Evolutionary conservation across 2,113 vertebrate genomes (phyloP).

Genomic region (Anoura caudifer): DNA sequence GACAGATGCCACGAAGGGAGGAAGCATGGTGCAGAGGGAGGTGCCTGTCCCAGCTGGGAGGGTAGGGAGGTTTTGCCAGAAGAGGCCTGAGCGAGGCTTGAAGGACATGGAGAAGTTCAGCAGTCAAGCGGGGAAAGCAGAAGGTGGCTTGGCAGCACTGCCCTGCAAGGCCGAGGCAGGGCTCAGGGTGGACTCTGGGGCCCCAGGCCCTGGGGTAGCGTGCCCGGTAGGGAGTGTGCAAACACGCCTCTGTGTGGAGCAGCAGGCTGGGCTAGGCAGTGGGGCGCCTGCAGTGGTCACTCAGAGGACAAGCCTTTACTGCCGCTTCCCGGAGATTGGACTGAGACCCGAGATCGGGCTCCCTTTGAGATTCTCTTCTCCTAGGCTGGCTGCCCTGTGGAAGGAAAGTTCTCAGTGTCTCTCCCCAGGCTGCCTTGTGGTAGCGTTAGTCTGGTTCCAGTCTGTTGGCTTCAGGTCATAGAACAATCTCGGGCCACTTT

Average conservation of each 20-base stretch:
- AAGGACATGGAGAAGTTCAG: neutral
- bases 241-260: no score
- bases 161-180: rapidly evolving
- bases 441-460: neutral
- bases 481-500: neutral
- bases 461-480: neutral
- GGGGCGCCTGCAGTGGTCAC: neutral
- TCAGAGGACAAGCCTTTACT: neutral
- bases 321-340: neutral
- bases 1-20: neutral
- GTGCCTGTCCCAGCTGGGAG: neutral
- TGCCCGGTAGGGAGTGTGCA: rapidly evolving
- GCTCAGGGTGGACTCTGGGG: rapidly evolving
- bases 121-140: neutral
- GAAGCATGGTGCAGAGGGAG: neutral
- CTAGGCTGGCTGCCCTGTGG: neutral
- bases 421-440: neutral
- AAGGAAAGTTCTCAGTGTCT: neutral
- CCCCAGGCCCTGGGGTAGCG: rapidly evolving
- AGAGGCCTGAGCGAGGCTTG: neutral
- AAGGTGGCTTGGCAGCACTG: neutral
- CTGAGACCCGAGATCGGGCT: neutral
- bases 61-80: neutral
- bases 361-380: neutral
- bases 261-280: neutral